phyloP scores from a whole-genome alignment of 2,797 vertebrate species.

The Prunella strophiata region DNA sequence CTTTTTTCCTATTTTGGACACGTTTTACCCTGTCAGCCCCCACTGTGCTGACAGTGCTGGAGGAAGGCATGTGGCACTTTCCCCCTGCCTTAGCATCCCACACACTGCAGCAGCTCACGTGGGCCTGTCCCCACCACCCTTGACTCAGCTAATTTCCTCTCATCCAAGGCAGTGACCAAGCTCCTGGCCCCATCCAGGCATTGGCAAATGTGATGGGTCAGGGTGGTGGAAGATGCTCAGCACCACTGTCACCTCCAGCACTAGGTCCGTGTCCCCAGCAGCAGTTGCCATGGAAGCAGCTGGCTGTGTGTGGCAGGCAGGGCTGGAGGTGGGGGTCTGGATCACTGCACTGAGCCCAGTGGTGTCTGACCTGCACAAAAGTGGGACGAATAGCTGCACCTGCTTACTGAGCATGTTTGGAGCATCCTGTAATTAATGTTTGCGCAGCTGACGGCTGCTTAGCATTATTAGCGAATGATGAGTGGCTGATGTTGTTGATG shows the following conservation, averaged over 20 bases:
- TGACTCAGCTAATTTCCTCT: constrained; percentile 45
- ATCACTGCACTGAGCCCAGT: fast-evolving
- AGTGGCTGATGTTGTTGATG: constrained; percentile 40
- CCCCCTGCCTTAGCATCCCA: background rate
- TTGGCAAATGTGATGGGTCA: fast-evolving
- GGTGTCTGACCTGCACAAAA: background rate
- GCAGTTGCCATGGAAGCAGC: background rate
- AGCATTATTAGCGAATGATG: background rate
- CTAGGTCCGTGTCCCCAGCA: fast-evolving
- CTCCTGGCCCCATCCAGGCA: background rate
- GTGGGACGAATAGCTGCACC: background rate
- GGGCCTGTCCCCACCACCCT: background rate
- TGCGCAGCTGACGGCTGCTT: constrained; percentile 3
- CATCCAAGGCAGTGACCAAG: background rate
- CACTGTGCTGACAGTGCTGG: background rate
- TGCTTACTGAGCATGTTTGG: background rate
- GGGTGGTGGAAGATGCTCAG: background rate
- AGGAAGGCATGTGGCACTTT: background rate
- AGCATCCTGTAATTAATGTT: constrained; percentile 44
- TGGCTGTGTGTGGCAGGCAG: fast-evolving
- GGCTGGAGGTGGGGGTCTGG: background rate
- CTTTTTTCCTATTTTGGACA: constrained; percentile 12
- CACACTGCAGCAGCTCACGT: fast-evolving
- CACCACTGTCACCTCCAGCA: background rate
- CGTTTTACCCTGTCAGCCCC: background rate